Evolutionary conservation across 2,888 invertebrate species (phyloP), one percentile per base, ranked within the genome.

Genomic region (Euzophera pinguis): DNA sequence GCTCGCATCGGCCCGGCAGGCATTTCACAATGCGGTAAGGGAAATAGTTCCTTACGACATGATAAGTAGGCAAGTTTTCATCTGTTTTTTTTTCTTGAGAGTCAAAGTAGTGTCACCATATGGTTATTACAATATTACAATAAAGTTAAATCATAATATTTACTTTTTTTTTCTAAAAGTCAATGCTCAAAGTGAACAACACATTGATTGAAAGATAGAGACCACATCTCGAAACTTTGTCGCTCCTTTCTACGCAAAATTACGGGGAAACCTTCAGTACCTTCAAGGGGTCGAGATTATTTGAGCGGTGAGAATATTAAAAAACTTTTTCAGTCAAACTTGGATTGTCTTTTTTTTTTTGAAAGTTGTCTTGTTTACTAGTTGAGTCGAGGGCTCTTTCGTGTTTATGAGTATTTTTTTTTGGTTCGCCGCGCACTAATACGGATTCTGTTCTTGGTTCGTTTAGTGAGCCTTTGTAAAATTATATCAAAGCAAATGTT

Each of bases 231-330:
- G 64, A 73, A 83, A 84, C 76, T 85, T 84, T 74, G 79, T 78
- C 81, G 84, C 81, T 16, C 81, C 83, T 78, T 77, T 84, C 83
- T 85, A 87, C 84, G 87, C 84, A 84, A 86, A 86, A 87, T 87
- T 85, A 85, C 86, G 71, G 69, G 70, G 69, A 73, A 71, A 68
- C 77, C 69, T 71, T 22, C 69, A 67, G 74, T 71, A 74, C 78
- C 80, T 83, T 80, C 22, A 22, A 75, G 75, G 70, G 81, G 80
- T 74, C 82, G 71, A 65, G 78, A 84, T 86, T 83, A 84, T 83
- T 74, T 72, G 83, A 81, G 83, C 81, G 84, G 78, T 75, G 76
- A 78, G 86, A 87, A 87, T 89, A 89, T 89, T 89, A 89, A 89
- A 89, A 89, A 89, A 89, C 81, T 89, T 89, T 81, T 63, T 69